Base-by-base conservation (phyloP, 2,113 vertebrate species). In the Trogon surrucura region DNA sequence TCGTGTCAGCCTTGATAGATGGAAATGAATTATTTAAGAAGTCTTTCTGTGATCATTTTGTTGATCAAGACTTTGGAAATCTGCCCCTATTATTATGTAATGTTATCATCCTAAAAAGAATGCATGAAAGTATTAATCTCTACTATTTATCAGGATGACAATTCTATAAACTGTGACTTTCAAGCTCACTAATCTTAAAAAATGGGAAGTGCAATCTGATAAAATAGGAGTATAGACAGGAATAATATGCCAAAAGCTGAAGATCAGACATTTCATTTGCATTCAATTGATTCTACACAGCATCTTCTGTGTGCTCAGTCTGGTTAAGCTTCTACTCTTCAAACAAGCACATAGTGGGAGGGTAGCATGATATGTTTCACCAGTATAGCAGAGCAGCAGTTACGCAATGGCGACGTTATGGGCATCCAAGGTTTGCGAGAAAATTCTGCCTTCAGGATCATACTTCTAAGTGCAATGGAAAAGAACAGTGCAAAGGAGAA, bases 31-130 rank as follows among this genome's bases (percentile, higher is more conserved):
- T 93, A 95, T 89, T 67, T 79, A 69, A 80, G 58, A 73, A 82
- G 65, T 26, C 78, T 85, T 90, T 80, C 44, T 70, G 19, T 36
- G 45, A 73, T 88, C 88, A 74, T 71, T 80, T 67, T 62, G 83
- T 91, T 83, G 90, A 77, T 89, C 87, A 82, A 93, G 95, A 95
- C 93, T 91, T 86, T 95, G 93, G 96, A 97, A 95, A 96, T 82
- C 70, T 94, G 96, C 77, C 91, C 83, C 85, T 86, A 74, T 94
- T 91, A 96, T 94, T 85, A 92, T 66, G 72, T 88, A 91, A 94
- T 73, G 67, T 50, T 58, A 80, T 91, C 91, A 87, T 89, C 91
- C 84, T 87, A 88, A 94, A 92, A 91, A 93, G 95, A 91, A 51
- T 72, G 78, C 45, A 58, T 64, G 74, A 95, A 48, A 57, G 86